phyloP scores from a whole-genome alignment of 53 echinoderm and acorn worm species.

The Hippasteria phrygiana region DNA sequence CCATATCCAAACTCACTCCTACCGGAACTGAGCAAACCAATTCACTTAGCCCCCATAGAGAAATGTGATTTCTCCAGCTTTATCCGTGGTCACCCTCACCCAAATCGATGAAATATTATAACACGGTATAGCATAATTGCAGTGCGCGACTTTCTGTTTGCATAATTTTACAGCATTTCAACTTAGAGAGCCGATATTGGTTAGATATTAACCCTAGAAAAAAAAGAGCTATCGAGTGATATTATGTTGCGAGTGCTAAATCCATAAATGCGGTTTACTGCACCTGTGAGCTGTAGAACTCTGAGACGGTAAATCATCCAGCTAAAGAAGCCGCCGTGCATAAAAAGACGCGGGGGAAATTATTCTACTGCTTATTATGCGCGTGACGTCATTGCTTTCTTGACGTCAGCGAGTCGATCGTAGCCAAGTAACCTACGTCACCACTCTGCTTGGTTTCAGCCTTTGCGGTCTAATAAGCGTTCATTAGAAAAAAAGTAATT shows the following conservation, averaged over 20 bases:
- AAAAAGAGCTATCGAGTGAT: neutral
- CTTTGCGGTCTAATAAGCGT: too few species aligned
- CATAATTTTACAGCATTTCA: neutral
- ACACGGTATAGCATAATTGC: neutral
- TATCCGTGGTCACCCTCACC: too few species aligned
- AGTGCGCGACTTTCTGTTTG: neutral
- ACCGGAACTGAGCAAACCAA: too few species aligned
- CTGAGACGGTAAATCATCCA: neutral
- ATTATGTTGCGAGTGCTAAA: neutral
- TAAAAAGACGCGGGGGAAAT: neutral
- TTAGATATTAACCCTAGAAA: neutral
- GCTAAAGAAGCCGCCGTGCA: neutral
- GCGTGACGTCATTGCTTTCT: slow-evolving; percentile 39
- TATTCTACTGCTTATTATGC: slow-evolving; percentile 55
- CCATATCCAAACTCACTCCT: neutral
- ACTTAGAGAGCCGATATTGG: neutral
- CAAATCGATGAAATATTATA: neutral
- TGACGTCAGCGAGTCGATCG: slow-evolving; percentile 19
- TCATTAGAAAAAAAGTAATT: too few species aligned
- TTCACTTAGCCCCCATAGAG: too few species aligned
- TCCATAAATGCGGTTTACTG: neutral
- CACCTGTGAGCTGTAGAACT: neutral
- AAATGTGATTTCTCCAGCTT: too few species aligned
- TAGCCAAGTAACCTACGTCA: slow-evolving; percentile 52
- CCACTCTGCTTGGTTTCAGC: slow-evolving; percentile 1